Conservation (phyloP, 2,797 vertebrate genomes). For the Pampus argenteus region DNA sequence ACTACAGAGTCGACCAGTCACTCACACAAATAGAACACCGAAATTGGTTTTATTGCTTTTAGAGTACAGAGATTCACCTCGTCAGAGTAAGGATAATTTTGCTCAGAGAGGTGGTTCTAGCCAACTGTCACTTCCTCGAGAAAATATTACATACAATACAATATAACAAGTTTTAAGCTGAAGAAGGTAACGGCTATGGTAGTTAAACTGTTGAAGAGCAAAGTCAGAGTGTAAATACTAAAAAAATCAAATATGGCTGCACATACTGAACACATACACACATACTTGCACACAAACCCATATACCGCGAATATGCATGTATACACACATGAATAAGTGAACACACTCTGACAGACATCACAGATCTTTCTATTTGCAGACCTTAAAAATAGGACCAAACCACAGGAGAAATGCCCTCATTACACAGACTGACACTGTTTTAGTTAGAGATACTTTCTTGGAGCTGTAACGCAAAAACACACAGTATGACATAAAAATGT, state of each 20-base stretch:
- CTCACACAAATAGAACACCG: background rate
- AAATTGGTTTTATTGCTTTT: background rate
- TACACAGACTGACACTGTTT: conserved; percentile 63
- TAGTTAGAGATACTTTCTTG: conserved; percentile 45
- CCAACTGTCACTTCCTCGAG: background rate
- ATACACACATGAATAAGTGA: conserved; percentile 7
- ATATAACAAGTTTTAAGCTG: too few species aligned
- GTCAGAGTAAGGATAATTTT: background rate
- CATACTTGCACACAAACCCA: background rate
- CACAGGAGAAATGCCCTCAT: conserved; percentile 74
- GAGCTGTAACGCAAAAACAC: conserved; percentile 38
- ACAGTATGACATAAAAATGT: conserved; percentile 24
- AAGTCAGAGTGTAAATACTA: background rate
- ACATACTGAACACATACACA: background rate
- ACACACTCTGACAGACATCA: conserved; percentile 2
- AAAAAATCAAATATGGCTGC: background rate
- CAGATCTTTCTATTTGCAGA: conserved; percentile 25
- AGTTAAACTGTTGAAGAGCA: background rate
- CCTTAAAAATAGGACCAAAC: conserved; percentile 67
- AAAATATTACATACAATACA: too few species aligned
- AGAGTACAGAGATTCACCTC: background rate
- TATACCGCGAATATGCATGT: background rate
- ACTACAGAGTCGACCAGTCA: background rate
- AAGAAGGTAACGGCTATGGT: background rate
- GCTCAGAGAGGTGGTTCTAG: background rate